Conservation (phyloP, 2,113 vertebrate genomes). For the Lophius piscatorius region DNA sequence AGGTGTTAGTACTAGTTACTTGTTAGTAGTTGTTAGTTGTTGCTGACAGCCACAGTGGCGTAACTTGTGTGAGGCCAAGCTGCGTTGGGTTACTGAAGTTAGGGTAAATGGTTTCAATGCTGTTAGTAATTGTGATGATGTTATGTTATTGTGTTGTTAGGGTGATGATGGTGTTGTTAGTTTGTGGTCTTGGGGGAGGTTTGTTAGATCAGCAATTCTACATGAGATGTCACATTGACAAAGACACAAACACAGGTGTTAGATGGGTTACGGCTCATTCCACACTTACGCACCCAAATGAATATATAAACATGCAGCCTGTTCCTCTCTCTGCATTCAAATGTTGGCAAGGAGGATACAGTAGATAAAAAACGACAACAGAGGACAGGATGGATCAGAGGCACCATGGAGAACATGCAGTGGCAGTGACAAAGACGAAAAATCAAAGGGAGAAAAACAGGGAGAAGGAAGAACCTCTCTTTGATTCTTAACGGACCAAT, state of each 20-base stretch:
- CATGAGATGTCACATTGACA: slow-evolving; percentile 62
- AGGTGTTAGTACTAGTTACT: slow-evolving; percentile 64
- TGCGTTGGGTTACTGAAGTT: slow-evolving; percentile 60
- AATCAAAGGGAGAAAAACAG: slow-evolving; percentile 36
- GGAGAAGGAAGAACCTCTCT: slow-evolving; percentile 49
- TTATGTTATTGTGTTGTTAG: slow-evolving; percentile 61
- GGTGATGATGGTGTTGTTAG: slow-evolving; percentile 71
- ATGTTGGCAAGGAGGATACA: slow-evolving; percentile 60
- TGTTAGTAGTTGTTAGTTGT: slow-evolving; percentile 73
- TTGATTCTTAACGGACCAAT: slow-evolving; percentile 59
- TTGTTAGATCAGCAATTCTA: slow-evolving; percentile 68
- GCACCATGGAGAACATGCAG: slow-evolving; percentile 69
- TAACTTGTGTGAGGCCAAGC: slow-evolving; percentile 63
- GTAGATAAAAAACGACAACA: slow-evolving; percentile 34
- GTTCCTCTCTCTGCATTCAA: slow-evolving; percentile 69
- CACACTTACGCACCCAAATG: slow-evolving; percentile 34
- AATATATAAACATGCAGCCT: slow-evolving; percentile 60
- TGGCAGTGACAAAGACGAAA: slow-evolving; percentile 53
- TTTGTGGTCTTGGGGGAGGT: slow-evolving; percentile 55
- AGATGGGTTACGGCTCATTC: slow-evolving; percentile 66
- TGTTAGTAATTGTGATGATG: slow-evolving; percentile 72
- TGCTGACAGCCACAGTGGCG: slow-evolving; percentile 56
- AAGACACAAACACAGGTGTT: slow-evolving; percentile 62
- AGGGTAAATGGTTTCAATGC: slow-evolving; percentile 66
- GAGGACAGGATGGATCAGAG: slow-evolving; percentile 64